phyloP scores from a whole-genome alignment of 2,797 vertebrate genomes.

The Arnoldichthys spilopterus region DNA sequence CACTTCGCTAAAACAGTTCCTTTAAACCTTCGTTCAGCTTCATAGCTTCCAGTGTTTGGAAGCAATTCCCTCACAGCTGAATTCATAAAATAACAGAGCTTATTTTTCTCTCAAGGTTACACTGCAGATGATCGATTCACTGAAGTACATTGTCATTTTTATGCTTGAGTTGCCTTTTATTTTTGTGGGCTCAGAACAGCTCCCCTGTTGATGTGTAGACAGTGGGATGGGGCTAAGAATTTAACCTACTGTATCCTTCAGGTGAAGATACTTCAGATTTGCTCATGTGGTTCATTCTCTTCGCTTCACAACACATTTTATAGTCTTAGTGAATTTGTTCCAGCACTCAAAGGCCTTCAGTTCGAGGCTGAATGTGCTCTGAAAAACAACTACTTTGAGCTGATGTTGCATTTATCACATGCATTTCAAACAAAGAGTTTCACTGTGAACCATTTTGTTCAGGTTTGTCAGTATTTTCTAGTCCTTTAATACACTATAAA shows the following conservation, averaged over 20 bases:
- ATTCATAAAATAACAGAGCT: slow-evolving; percentile 40
- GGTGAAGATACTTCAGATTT: background rate
- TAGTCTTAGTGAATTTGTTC: background rate
- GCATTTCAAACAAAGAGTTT: background rate
- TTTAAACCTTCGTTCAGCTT: slow-evolving; percentile 22
- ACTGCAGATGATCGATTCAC: slow-evolving; percentile 21
- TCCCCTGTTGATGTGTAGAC: background rate
- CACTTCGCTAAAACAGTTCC: background rate
- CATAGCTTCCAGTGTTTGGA: slow-evolving; percentile 14
- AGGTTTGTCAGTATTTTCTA: too few relatives aligned
- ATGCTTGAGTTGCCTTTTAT: slow-evolving; percentile 10
- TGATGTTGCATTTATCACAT: background rate
- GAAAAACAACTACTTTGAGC: background rate
- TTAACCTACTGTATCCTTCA: background rate
- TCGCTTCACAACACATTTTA: background rate
- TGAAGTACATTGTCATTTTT: slow-evolving; percentile 6
- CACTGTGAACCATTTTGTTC: too few relatives aligned
- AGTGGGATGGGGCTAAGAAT: background rate
- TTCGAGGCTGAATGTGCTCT: background rate
- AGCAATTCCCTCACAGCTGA: slow-evolving; percentile 24
- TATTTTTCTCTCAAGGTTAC: slow-evolving; percentile 34
- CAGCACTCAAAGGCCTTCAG: background rate
- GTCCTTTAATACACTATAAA: too few relatives aligned
- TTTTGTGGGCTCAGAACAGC: background rate
- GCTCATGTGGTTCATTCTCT: background rate